These are phyloP conservation scores for Nymphicus hollandicus DNA, from an alignment of 2,113 vertebrate species.

Conservation along the genomic window DNA sequence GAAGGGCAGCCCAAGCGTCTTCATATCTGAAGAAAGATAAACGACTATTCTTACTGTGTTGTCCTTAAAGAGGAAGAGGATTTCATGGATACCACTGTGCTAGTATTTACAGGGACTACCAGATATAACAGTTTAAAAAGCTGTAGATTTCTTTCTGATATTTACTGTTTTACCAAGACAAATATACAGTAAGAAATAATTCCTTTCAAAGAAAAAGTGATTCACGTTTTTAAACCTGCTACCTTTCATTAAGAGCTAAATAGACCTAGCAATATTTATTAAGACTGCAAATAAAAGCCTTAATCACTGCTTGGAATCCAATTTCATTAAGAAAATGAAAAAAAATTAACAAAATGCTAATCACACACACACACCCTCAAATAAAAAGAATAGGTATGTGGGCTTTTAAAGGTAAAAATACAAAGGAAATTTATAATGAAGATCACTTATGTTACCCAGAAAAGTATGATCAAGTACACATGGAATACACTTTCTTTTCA, in stretches of 20 bases:
- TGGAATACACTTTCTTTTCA: neutral
- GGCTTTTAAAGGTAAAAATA: neutral
- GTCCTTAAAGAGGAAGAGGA: neutral
- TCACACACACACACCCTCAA: fast-evolving
- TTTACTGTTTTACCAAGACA: neutral
- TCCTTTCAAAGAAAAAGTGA: neutral
- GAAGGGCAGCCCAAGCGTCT: constrained; percentile 85
- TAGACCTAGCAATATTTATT: neutral
- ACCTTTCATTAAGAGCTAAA: neutral
- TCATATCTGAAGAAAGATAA: constrained; percentile 78
- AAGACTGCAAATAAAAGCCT: neutral
- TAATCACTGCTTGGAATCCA: neutral
- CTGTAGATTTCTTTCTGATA: neutral
- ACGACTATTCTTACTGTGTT: neutral
- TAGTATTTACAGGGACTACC: neutral
- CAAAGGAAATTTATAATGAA: neutral
- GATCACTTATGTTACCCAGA: neutral
- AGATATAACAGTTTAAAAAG: neutral
- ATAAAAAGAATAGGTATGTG: neutral
- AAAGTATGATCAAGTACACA: neutral
- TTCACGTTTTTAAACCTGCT: neutral
- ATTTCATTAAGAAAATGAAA: neutral
- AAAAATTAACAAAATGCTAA: neutral
- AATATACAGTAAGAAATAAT: neutral
- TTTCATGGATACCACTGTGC: neutral